phyloP scores from a whole-genome alignment of 2,797 vertebrate genomes.

The Enteromius mattozi region DNA sequence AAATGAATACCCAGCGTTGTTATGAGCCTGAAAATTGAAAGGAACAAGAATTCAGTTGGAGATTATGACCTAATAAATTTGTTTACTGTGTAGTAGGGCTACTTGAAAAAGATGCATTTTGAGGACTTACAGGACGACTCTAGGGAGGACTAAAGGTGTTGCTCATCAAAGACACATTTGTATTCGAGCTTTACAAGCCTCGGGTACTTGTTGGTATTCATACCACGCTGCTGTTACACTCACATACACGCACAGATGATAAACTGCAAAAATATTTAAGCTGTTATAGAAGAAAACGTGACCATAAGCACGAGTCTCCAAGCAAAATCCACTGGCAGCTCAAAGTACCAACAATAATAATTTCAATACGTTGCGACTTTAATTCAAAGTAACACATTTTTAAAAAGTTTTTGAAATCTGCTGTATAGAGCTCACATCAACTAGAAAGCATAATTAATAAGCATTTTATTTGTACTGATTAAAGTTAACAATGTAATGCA shows the following conservation, averaged over 20 bases:
- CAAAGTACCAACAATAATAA: not conserved
- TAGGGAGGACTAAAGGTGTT: slow-evolving; percentile 50
- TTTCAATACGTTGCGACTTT: not conserved
- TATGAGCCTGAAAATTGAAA: slow-evolving; percentile 5
- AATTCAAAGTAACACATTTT: not conserved
- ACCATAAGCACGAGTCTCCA: not conserved
- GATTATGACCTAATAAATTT: slow-evolving; percentile 41
- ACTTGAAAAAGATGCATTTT: slow-evolving; percentile 45
- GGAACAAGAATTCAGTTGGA: slow-evolving; percentile 9
- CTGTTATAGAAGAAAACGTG: slow-evolving; percentile 6
- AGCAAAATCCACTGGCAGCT: not conserved
- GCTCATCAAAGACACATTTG: slow-evolving; percentile 46
- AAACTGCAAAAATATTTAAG: not conserved
- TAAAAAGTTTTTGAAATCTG: not conserved
- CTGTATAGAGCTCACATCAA: not conserved
- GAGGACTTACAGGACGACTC: slow-evolving; percentile 13
- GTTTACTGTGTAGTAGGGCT: slow-evolving; percentile 36
- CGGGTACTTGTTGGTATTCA: slow-evolving; percentile 27
- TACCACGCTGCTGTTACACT: not conserved
- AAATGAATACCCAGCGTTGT: slow-evolving; percentile 13
- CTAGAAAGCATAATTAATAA: not conserved
- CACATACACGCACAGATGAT: not conserved
- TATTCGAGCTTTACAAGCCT: slow-evolving; percentile 31
- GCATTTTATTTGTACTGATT: not conserved
- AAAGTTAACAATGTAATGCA: no score